Evolutionary conservation across 2,797 vertebrate species (phyloP).

Genomic region (Molossus molossus): DNA sequence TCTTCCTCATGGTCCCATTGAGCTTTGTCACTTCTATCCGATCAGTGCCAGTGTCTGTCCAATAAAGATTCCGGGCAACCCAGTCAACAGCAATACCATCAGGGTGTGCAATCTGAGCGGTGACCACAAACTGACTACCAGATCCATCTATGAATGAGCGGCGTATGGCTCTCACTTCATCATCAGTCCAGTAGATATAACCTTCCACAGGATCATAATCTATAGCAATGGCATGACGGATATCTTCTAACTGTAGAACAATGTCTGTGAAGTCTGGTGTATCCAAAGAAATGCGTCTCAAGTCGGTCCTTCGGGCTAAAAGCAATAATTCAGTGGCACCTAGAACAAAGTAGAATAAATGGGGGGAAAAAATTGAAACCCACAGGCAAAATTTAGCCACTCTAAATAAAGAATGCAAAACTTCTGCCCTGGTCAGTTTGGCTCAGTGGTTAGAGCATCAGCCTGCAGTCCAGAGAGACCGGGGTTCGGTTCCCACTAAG

Average conservation of each 20-base stretch:
- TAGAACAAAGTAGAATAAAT: conserved; percentile 83
- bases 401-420: conserved; percentile 36
- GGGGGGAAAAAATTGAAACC: neutral
- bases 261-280: conserved; percentile 98
- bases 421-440: neutral
- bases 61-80: conserved; percentile 98
- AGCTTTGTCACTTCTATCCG: conserved; percentile 98
- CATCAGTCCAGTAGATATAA: conserved; percentile 97
- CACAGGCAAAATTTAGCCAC: conserved; percentile 55
- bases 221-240: conserved; percentile 98
- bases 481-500: too few species aligned
- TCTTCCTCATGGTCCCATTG: conserved; percentile 98
- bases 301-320: conserved; percentile 95
- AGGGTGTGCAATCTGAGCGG: conserved; percentile 96
- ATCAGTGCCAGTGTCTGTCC: conserved; percentile 98
- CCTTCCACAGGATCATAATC: conserved; percentile 98
- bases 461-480: too few species aligned
- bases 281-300: conserved; percentile 97
- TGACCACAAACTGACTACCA: conserved; percentile 95
- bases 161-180: conserved; percentile 97
- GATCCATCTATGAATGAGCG: conserved; percentile 95
- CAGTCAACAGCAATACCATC: conserved; percentile 98
- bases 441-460: too few species aligned
- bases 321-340: conserved; percentile 96
- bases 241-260: conserved; percentile 96